Base-by-base conservation (phyloP, 1,140 invertebrate species). In the Teleopsis dalmanni region DNA sequence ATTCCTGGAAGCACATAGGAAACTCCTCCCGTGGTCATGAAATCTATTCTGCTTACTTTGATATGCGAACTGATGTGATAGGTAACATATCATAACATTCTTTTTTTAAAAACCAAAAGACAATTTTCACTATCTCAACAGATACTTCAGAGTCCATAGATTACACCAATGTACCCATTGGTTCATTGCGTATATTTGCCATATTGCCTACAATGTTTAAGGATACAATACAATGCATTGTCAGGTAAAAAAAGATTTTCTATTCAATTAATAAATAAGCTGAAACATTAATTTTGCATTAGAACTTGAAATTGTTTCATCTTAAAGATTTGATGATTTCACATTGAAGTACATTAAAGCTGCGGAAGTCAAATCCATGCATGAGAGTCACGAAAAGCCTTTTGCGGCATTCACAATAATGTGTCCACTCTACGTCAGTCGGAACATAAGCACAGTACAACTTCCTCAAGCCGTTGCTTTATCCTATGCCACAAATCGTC, bases 1-100 rank as follows among this genome's bases (percentile, higher is more conserved):
- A 70, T 44, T 59, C 55, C 25, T 70, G 66, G 66, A 56, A 60
- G 3, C 45, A 46, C n/a, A 63, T 70, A 6, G 66, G 66, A 0
- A 59, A 63, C 22, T 25, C 55, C 10, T 36, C 56, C 3, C 37
- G 57, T 7, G 35, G 59, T 14, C 63, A 66, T 29, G 55, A 63
- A 23, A 61, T 70, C 13, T 70, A 63, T 37, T 57, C 66, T 3
- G 66, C 66, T 2, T 70, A 67, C 38, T 69, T 70, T 23, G 66
- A 70, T 64, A 29, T 42, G 6, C 48, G 66, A 18, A 58, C 60
- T 21, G 57, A 66, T 38, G 55, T 70, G 11, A 41, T 65, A 31
- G 50, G 66, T 68, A 41, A 59, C 53, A 14, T 37, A n/a, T 22
- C 34, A 9, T 14, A 26, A 35, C 19, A 35, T 36, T 9, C 19